Base-by-base conservation (phyloP, 2,113 vertebrate genomes). In the Chauna torquata region DNA sequence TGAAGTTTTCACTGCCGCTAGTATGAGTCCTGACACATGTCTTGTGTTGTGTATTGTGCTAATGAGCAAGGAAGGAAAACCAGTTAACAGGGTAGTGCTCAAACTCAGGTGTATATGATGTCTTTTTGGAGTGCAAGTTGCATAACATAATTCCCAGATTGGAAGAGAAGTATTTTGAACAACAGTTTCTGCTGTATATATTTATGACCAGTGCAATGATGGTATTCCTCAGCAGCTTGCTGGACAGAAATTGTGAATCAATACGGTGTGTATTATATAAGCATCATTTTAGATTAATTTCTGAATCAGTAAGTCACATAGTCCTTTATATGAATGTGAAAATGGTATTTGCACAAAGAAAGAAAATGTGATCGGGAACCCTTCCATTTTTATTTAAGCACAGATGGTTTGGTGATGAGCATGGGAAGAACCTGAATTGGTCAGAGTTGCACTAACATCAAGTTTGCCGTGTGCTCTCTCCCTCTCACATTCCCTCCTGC, bases 371-470 rank as follows among this genome's bases (percentile, higher is more conserved):
- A 16, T 76, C 44, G 47, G 36, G 70, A 79, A 42, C 65, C 9
- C 40, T 91, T 94, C 74, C 78, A 15, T 91, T 92, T 97, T n/a
- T 85, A 49, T 45, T 86, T 85, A n/a, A 40, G 69, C 52, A 49
- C 40, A 79, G 65, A 34, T 94, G 40, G 12, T 59, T 9, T 11
- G 5, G 47, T 34, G 57, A 38, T 59, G 61, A 84, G 49, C 49
- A 69, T 11, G 22, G 24, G 61, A 91, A 84, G 83, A 69, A 45
- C 50, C 49, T 49, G 62, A 30, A n/a, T 25, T 0, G 0, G 32
- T 62, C 54, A 42, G 80, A 90, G 17, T 72, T 72, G 50, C 1
- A 4, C 22, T 85, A 50, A 27, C 2, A 2, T n/a, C 32, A 36
- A 61, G 66, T 72, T 94, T 9, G 6, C 27, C 36, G 4, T 8